phyloP scores from a whole-genome alignment of 2,113 vertebrate genomes.

The Bolborhynchus lineola region DNA sequence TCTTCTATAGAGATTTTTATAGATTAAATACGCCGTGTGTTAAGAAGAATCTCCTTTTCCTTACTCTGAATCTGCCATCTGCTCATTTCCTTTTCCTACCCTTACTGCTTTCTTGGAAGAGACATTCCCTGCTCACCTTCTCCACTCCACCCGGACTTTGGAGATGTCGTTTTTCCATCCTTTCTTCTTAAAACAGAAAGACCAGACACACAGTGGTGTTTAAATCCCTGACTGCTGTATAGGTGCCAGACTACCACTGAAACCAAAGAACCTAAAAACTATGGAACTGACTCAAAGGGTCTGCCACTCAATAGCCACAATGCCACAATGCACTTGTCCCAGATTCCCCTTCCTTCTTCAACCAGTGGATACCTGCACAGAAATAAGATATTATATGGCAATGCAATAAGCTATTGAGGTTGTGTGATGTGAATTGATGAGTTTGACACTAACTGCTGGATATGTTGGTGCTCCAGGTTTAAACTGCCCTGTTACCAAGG shows the following conservation, averaged over 20 bases:
- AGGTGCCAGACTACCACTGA: neutral
- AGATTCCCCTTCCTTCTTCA: neutral
- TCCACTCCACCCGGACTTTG: neutral
- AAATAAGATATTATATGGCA: neutral
- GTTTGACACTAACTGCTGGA: neutral
- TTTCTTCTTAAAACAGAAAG: neutral
- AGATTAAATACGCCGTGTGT: fast-evolving
- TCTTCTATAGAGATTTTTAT: neutral
- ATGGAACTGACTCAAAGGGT: neutral
- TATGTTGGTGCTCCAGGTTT: neutral
- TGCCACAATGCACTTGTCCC: neutral
- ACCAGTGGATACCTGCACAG: neutral
- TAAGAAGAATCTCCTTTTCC: neutral
- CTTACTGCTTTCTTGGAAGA: neutral
- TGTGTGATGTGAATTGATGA: neutral
- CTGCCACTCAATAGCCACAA: neutral
- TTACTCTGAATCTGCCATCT: neutral
- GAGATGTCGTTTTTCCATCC: neutral
- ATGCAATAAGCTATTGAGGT: neutral
- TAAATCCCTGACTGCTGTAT: neutral
- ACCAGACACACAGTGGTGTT: fast-evolving
- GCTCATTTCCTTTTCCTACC: neutral
- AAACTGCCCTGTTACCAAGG: neutral
- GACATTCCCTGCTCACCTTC: neutral
- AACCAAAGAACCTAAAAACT: neutral